Percentiles rank a stretch among this genome's conserved stretches.
These are phyloP conservation scores for Chironomus riparius DNA, from an alignment of 2,888 invertebrate species.

Conservation along the genomic window DNA sequence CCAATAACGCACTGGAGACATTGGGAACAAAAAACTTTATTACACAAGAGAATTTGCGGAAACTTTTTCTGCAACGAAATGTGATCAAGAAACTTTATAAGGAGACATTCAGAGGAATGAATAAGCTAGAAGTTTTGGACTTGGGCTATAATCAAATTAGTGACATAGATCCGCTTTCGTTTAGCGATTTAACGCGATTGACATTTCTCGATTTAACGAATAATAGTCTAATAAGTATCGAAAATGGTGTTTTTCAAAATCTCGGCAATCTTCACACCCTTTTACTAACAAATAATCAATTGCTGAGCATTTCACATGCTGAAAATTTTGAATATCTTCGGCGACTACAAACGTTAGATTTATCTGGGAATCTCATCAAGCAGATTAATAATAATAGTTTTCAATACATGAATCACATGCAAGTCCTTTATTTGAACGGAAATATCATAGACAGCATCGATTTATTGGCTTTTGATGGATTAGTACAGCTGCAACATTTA, in stretches of 20 bases:
- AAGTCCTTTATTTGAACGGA: slow-evolving; percentile 59
- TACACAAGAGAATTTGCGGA: slow-evolving; percentile 61
- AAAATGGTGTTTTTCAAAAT: slow-evolving; percentile 60
- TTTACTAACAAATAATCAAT: slow-evolving; percentile 66
- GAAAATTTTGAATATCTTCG: slow-evolving; percentile 56
- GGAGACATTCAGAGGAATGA: slow-evolving; percentile 66
- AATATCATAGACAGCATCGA: slow-evolving; percentile 68
- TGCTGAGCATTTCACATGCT: slow-evolving; percentile 62
- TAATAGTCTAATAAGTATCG: slow-evolving; percentile 65
- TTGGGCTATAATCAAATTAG: slow-evolving; percentile 70
- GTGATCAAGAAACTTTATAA: slow-evolving; percentile 60
- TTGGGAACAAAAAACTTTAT: slow-evolving; percentile 77
- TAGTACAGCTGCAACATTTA: slow-evolving; percentile 61
- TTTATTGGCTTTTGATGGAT: slow-evolving; percentile 62
- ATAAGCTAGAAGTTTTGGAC: slow-evolving; percentile 56
- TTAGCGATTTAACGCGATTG: slow-evolving; percentile 65
- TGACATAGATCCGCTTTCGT: slow-evolving; percentile 62
- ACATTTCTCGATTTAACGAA: slow-evolving; percentile 65
- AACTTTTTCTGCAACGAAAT: slow-evolving; percentile 70
- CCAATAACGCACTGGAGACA: slow-evolving; percentile 68
- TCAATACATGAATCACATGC: slow-evolving; percentile 60
- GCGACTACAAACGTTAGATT: slow-evolving; percentile 60
- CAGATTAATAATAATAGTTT: slow-evolving; percentile 62
- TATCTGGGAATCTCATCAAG: slow-evolving; percentile 71
- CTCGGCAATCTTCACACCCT: slow-evolving; percentile 60